Evolutionary conservation across 37 sponge, comb jelly and placozoan genomes (phyloP).

Genomic region (Crambe crambe): DNA sequence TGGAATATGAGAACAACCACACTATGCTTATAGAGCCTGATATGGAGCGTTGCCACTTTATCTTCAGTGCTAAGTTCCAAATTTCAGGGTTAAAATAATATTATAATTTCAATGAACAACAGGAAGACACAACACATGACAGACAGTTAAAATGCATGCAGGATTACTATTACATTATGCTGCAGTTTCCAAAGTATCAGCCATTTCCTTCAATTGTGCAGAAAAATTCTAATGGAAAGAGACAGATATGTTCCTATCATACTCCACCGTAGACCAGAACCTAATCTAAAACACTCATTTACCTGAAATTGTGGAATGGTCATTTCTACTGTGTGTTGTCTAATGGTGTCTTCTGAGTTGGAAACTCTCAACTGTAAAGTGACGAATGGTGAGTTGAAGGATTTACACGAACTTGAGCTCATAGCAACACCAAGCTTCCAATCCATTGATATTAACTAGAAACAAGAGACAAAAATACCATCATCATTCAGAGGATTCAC

Average conservation of each 20-base stretch:
- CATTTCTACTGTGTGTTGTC: conserved; percentile 60
- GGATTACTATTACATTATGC: conserved; percentile 15
- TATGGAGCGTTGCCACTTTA: too few species aligned
- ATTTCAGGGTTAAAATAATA: too few species aligned
- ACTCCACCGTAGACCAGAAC: neutral
- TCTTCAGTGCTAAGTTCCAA: too few species aligned
- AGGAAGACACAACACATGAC: too few species aligned
- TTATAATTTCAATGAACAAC: too few species aligned
- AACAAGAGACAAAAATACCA: neutral
- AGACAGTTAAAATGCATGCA: too few species aligned
- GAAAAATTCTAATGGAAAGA: conserved; percentile 68
- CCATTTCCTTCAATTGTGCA: conserved; percentile 82
- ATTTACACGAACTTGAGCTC: conserved; percentile 68
- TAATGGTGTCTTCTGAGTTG: conserved; percentile 16
- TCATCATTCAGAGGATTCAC: neutral
- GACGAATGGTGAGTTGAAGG: conserved; percentile 78
- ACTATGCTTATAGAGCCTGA: too few species aligned
- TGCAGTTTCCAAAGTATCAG: conserved; percentile 66
- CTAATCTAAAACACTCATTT: neutral
- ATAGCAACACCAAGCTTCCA: conserved; percentile 90
- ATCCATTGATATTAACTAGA: conserved; percentile 77
- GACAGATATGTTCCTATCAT: neutral
- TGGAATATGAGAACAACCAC: too few species aligned
- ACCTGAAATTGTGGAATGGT: conserved; percentile 74
- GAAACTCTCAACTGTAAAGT: conserved; percentile 61